A percentile compares a stretch with the other conserved stretches of the same genome.
phyloP scores from a whole-genome alignment of 2,113 vertebrate genomes.

The Ceuthmochares aereus region DNA sequence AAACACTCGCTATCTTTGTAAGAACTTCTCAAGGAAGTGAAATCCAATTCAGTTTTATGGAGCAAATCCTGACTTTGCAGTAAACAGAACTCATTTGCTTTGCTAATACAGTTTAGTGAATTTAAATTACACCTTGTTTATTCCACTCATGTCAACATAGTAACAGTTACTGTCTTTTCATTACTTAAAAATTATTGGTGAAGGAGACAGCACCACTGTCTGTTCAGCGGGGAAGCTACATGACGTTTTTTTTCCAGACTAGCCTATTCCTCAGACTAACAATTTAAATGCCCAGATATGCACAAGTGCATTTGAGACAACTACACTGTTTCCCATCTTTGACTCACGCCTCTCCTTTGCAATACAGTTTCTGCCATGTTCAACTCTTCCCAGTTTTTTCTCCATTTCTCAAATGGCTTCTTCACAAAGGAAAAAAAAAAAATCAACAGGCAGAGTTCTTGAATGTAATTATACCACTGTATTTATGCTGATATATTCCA shows the following conservation, averaged over 20 bases:
- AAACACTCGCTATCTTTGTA: not conserved
- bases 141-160: not conserved
- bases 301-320: not conserved
- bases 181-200: not conserved
- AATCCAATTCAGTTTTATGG: not conserved
- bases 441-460: not conserved
- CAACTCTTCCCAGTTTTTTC: not conserved
- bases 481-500: constrained; percentile 1
- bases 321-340: not conserved
- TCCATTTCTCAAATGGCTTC: not conserved
- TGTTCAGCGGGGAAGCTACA: not conserved
- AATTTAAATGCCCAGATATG: not conserved
- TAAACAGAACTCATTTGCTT: not conserved
- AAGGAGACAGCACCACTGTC: not conserved
- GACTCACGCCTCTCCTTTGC: not conserved
- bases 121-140: not conserved
- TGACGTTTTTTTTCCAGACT: not conserved
- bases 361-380: not conserved
- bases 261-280: not conserved
- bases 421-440: not conserved
- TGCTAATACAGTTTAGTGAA: not conserved
- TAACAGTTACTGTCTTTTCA: not conserved
- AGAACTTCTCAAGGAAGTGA: not conserved
- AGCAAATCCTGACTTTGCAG: not conserved
- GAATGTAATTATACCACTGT: constrained; percentile 1